These are phyloP conservation scores for Drosophila greeni DNA, from an alignment of 2,888 invertebrate genomes.

Conservation along the genomic window DNA sequence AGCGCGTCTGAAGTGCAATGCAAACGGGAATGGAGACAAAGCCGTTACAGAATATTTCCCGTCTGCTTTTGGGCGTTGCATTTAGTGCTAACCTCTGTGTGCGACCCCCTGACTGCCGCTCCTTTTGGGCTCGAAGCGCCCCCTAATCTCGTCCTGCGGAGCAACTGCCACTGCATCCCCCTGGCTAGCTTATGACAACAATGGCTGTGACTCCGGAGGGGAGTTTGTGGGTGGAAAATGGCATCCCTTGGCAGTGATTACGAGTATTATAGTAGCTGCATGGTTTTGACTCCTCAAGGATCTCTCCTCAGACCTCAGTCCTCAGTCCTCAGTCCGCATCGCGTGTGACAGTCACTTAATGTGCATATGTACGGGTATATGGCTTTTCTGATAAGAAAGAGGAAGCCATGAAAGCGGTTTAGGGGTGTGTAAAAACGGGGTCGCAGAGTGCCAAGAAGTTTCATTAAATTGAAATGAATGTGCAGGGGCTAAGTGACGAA, in stretches of 20 bases:
- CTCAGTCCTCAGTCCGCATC: slow-evolving; percentile 14
- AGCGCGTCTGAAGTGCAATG: slow-evolving; percentile 67
- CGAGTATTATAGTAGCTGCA: slow-evolving; percentile 46
- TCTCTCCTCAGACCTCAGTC: slow-evolving; percentile 30
- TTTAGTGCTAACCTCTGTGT: slow-evolving; percentile 41
- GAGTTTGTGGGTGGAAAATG: slow-evolving; percentile 10
- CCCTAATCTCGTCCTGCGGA: slow-evolving; percentile 15
- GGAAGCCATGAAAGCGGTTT: slow-evolving; percentile 32
- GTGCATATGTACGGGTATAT: slow-evolving; percentile 38
- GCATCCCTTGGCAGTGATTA: slow-evolving; percentile 58
- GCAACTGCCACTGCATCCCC: slow-evolving; percentile 8
- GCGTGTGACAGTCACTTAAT: slow-evolving; percentile 43
- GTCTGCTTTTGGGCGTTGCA: slow-evolving; percentile 41
- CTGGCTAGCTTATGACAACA: slow-evolving; percentile 58
- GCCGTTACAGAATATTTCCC: slow-evolving; percentile 55
- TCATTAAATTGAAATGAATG: slow-evolving; percentile 38
- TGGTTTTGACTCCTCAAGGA: slow-evolving; percentile 64
- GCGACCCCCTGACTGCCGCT: background rate
- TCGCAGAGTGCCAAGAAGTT: slow-evolving; percentile 12
- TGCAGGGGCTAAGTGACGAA: slow-evolving; percentile 13
- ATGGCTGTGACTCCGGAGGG: slow-evolving; percentile 42
- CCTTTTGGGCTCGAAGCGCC: background rate
- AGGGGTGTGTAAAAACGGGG: slow-evolving; percentile 15
- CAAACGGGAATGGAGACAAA: slow-evolving; percentile 51
- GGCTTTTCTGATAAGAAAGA: slow-evolving; percentile 28